phyloP scores from a whole-genome alignment of 2,888 invertebrate species.

The Lacanobia wlatinum region DNA sequence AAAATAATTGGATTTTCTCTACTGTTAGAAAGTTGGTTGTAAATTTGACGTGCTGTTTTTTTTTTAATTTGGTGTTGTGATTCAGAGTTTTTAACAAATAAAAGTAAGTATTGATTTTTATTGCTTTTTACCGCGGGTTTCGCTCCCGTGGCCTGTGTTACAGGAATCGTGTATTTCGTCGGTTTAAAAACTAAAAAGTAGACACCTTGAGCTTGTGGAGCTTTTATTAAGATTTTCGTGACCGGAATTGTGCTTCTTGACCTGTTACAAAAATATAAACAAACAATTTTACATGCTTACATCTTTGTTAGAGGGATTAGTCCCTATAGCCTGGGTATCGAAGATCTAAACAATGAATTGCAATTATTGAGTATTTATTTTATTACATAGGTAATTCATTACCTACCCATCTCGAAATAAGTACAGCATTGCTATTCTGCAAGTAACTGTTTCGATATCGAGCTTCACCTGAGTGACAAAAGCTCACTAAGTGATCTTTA shows the following conservation, averaged over 20 bases:
- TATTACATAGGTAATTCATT: no score
- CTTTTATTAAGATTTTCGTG: not conserved
- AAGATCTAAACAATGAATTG: no score
- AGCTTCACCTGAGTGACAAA: no score
- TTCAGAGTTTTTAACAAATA: conserved; percentile 13
- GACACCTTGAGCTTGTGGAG: not conserved
- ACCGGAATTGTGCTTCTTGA: not conserved
- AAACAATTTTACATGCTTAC: not conserved
- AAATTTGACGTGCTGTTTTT: conserved; percentile 20
- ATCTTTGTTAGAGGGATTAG: no score
- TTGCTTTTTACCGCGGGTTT: not conserved
- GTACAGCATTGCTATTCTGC: no score
- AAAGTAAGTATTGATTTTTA: conserved; percentile 35
- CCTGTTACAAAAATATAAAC: not conserved
- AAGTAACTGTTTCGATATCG: no score
- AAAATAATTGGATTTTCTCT: conserved; percentile 36
- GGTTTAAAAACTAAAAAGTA: not conserved
- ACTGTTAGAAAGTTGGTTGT: conserved; percentile 7
- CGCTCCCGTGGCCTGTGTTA: no score
- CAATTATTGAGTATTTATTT: no score
- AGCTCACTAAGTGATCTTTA: no score
- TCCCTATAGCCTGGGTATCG: no score
- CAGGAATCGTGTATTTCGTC: not conserved
- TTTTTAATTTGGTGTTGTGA: conserved; percentile 31
- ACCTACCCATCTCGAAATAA: no score